Evolutionary conservation across 2,113 vertebrate species (phyloP).

Genomic region (Prinia subflava): DNA sequence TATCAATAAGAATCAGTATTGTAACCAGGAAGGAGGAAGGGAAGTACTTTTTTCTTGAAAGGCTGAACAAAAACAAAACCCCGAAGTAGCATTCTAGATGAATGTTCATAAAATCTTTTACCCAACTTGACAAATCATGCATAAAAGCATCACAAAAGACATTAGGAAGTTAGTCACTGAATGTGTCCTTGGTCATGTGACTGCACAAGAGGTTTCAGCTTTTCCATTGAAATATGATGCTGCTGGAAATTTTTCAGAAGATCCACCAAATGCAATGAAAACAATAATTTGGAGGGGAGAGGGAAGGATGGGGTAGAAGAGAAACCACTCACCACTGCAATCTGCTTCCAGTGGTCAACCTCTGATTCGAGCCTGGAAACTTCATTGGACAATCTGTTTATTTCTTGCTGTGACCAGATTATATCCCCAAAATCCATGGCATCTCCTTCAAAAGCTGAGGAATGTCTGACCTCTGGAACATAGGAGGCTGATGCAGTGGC

Average conservation of each 20-base stretch:
- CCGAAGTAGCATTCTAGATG: background rate
- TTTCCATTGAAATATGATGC: background rate
- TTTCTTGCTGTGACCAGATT: slow-evolving; percentile 96
- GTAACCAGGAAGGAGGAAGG: background rate
- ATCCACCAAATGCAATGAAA: background rate
- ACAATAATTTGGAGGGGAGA: background rate
- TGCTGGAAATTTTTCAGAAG: background rate
- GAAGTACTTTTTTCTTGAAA: background rate
- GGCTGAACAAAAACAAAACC: background rate
- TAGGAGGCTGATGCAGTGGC: slow-evolving; percentile 66
- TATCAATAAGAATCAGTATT: background rate
- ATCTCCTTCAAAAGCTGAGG: slow-evolving; percentile 84
- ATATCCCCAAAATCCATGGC: slow-evolving; percentile 93
- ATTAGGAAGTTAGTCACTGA: background rate
- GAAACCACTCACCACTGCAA: slow-evolving; percentile 81
- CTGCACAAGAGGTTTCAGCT: background rate
- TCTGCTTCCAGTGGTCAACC: slow-evolving; percentile 86
- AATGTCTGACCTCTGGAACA: slow-evolving; percentile 64
- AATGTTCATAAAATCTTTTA: background rate
- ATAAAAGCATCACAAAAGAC: background rate
- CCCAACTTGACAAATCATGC: background rate
- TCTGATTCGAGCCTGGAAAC: slow-evolving; percentile 87
- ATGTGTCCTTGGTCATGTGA: background rate
- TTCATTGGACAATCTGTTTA: slow-evolving; percentile 90
- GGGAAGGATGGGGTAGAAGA: background rate